Evolutionary conservation across 1,140 invertebrate genomes (phyloP), one percentile per base, ranked within the genome.

Genomic region (Amphibalanus amphitrite): DNA sequence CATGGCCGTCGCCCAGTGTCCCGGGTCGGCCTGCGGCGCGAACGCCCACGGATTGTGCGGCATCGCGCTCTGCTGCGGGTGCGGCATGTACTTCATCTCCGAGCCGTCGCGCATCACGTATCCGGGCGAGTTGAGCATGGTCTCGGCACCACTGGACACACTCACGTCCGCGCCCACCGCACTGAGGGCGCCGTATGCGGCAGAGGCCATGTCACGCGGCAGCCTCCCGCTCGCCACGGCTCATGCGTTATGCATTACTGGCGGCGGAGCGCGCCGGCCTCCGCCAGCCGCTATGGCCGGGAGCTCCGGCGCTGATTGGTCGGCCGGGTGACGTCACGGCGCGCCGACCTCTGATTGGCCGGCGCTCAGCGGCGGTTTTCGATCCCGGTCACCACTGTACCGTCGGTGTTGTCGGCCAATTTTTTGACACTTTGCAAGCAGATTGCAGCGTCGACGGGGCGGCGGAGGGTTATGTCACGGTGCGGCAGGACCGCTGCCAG

Each of bases 71-170:
- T 90, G 89, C 69, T 86, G 85, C 73, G 65, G 26, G 65, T 87
- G 86, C 71, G 90, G 88, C 85, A 92, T 88, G 81, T 95, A 96
- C 82, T 96, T 96, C 91, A 96, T 93, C 80, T 95, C 93, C 76
- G 87, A 89, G 71, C 73, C 73, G 29, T 76, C 76, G 68, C 75
- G 73, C 33, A 59, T 73, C 71, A 73, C 75, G 71, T 76, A 76
- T 69, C 75, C 75, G 69, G 73, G 75, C 71, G 73, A 72, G 74
- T 76, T 76, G 67, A 76, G 73, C 73, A 76, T 76, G 71, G 74
- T 76, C 75, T 74, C 75, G 70, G 75, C 71, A 72, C 74, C 73
- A 74, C 75, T 74, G 73, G 75, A 72, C 71, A 75, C 75, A 74
- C 75, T 73, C 70, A 74, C 75, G 73, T 74, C 74, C 74, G 75